Percentiles rank a stretch among this genome's conserved stretches.
Evolutionary conservation across 2,797 vertebrate genomes (phyloP).

Genomic region (Sebastes hubbsi): DNA sequence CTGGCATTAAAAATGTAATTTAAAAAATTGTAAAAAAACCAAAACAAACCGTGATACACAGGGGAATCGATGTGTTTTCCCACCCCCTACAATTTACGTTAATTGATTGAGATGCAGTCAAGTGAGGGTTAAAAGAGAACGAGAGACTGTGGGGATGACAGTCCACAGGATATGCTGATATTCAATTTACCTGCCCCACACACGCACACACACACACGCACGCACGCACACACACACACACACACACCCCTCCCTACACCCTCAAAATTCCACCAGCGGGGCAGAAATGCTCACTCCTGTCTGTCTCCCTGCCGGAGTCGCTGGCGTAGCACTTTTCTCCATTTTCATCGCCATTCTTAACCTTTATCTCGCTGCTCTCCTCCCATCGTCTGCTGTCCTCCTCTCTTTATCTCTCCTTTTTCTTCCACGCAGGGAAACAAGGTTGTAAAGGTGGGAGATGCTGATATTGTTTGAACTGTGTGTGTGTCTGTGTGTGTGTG

Average conservation of each 20-base stretch:
- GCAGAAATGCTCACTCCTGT: conserved; percentile 63
- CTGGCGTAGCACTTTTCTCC: conserved; percentile 65
- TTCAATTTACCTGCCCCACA: conserved; percentile 52
- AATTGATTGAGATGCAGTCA: conserved; percentile 2
- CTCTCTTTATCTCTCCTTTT: conserved; percentile 38
- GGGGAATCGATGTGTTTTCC: too few species aligned
- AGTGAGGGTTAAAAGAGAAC: not conserved
- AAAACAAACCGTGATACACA: too few species aligned
- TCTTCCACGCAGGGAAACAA: conserved; percentile 31
- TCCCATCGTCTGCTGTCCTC: conserved; percentile 34
- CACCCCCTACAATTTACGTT: not conserved
- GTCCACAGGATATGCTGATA: conserved; percentile 53
- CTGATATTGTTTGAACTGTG: conserved; percentile 54
- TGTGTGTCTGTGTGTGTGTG: not conserved
- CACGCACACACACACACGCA: not conserved
- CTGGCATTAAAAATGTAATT: too few species aligned
- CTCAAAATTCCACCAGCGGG: conserved; percentile 59
- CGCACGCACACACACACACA: not conserved
- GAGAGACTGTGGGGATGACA: conserved; percentile 19
- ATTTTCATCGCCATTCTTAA: conserved; percentile 57
- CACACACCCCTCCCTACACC: not conserved
- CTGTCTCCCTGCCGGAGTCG: conserved; percentile 32
- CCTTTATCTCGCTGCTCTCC: conserved; percentile 60
- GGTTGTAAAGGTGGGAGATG: conserved; percentile 58
- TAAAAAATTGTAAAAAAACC: too few species aligned